These are phyloP conservation scores for Amphibalanus amphitrite DNA, from an alignment of 1,140 invertebrate species.

Conservation along the genomic window DNA sequence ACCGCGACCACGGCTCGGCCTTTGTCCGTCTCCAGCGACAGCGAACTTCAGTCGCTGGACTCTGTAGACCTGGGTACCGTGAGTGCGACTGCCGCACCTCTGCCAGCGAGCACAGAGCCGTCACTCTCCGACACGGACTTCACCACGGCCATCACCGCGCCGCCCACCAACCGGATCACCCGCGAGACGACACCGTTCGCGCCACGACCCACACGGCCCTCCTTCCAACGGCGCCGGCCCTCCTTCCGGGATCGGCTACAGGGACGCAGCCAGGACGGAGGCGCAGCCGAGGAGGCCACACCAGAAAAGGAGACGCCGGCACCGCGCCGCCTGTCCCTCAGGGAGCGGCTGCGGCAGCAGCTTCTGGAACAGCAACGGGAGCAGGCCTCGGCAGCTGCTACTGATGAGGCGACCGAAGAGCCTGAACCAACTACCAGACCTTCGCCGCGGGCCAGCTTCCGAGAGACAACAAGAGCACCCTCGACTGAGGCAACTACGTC, in stretches of 20 bases:
- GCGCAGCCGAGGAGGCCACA: neutral
- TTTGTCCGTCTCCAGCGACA: neutral
- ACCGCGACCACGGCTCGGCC: neutral
- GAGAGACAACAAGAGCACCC: too few species aligned
- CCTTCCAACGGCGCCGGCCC: neutral
- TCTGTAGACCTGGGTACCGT: neutral
- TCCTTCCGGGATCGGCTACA: neutral
- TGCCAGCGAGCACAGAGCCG: slow-evolving; percentile 7
- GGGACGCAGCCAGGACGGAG: neutral
- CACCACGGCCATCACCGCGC: slow-evolving; percentile 7
- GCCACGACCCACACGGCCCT: neutral
- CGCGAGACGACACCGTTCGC: neutral
- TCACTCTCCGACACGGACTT: neutral
- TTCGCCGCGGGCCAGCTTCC: too few species aligned
- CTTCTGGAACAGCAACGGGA: neutral
- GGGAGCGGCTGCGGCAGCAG: neutral
- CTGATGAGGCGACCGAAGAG: neutral
- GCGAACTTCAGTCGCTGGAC: neutral
- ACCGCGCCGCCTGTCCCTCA: neutral
- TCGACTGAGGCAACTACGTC: neutral
- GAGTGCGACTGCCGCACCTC: neutral
- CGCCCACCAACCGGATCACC: neutral
- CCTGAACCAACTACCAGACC: too few species aligned
- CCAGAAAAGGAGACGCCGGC: neutral
- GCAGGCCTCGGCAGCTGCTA: too few species aligned